Evolutionary conservation across 2,113 vertebrate species (phyloP).

Genomic region (Tretioscincus oriximinensis): DNA sequence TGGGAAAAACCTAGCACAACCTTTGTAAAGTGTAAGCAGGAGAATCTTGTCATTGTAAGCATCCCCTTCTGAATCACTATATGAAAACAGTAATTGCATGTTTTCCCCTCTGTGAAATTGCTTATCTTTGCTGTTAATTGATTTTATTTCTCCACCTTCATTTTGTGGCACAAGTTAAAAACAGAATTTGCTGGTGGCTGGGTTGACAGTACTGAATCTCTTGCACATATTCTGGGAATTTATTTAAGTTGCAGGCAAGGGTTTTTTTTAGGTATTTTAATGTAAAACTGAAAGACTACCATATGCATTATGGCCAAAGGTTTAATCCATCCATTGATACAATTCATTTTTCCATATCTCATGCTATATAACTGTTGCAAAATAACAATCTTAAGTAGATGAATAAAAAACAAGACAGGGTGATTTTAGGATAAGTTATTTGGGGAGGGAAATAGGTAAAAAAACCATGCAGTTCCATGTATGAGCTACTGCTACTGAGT

Average conservation of each 20-base stretch:
- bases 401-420: too few species aligned
- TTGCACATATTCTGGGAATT: not conserved
- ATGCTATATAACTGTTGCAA: too few species aligned
- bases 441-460: too few species aligned
- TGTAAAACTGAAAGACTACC: not conserved
- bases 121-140: not conserved
- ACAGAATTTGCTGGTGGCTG: not conserved
- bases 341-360: too few species aligned
- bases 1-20: not conserved
- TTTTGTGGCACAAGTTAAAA: not conserved
- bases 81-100: not conserved
- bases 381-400: too few species aligned
- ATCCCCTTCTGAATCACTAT: not conserved
- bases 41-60: not conserved
- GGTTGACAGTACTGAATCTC: not conserved
- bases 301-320: not conserved
- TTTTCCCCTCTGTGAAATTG: not conserved
- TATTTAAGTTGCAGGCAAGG: accelerated
- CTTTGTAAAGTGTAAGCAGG: not conserved
- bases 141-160: not conserved
- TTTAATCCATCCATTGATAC: not conserved
- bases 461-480: too few species aligned
- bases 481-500: not conserved
- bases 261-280: slow-evolving; percentile 47
- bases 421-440: too few species aligned